Percentiles rank a stretch among this genome's conserved stretches.
Conservation (phyloP, 2,113 vertebrate genomes). For the Tichodroma muraria region DNA sequence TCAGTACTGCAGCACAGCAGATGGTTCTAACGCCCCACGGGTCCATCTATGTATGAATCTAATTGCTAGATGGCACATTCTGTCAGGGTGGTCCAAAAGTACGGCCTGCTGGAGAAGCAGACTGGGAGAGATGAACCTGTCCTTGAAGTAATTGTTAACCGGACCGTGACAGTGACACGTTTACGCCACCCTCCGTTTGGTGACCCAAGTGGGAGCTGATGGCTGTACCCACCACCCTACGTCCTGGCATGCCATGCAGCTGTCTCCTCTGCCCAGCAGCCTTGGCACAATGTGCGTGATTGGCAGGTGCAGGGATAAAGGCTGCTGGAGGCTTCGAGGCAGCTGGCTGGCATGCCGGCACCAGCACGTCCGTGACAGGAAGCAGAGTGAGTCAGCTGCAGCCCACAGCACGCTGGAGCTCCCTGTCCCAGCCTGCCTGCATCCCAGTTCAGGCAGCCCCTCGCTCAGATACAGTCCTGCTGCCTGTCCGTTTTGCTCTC, state of each 20-base stretch:
- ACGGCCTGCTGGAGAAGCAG: background rate
- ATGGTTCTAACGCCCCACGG: constrained; percentile 7
- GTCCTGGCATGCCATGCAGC: constrained; percentile 40
- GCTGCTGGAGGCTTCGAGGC: background rate
- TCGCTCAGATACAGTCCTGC: background rate
- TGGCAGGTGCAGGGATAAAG: constrained; percentile 53
- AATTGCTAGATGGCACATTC: background rate
- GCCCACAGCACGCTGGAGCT: background rate
- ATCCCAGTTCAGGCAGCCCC: background rate
- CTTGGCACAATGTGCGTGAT: constrained; percentile 5
- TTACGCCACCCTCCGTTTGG: background rate
- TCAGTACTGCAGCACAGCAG: constrained; percentile 36
- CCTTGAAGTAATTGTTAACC: background rate
- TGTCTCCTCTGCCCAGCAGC: constrained; percentile 1
- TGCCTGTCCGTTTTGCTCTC: background rate
- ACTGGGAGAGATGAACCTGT: background rate
- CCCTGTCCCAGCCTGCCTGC: background rate
- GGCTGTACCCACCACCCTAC: background rate
- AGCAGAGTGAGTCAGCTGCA: constrained; percentile 41
- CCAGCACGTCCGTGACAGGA: background rate
- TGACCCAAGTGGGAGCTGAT: background rate
- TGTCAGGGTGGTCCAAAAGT: constrained; percentile 6
- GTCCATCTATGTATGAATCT: background rate
- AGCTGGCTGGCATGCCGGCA: constrained; percentile 45
- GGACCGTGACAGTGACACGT: background rate